phyloP scores from a whole-genome alignment of 2,888 invertebrate species.

The Marasmarcha lunaedactyla region DNA sequence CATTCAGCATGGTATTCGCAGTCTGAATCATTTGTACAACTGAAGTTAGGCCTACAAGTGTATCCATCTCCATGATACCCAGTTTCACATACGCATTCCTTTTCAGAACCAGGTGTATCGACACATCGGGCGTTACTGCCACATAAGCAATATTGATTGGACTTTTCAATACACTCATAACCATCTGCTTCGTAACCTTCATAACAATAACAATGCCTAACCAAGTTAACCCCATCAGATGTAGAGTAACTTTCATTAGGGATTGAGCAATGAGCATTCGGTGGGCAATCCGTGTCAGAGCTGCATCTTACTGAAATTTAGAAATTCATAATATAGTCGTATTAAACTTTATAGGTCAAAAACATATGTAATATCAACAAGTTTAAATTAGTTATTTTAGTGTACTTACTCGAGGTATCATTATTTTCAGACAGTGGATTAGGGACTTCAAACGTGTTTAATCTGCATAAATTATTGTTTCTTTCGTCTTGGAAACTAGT shows the following conservation, averaged over 20 bases:
- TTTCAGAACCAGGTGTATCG: conserved; percentile 74
- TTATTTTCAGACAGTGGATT: conserved; percentile 13
- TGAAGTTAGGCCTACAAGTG: conserved; percentile 76
- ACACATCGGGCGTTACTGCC: conserved; percentile 81
- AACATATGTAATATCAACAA: no score
- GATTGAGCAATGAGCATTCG: conserved; percentile 82
- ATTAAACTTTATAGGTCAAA: no score
- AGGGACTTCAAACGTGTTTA: conserved; percentile 19
- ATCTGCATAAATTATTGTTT: conserved; percentile 41
- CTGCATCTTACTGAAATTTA: conserved; percentile 76
- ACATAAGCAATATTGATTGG: conserved; percentile 66
- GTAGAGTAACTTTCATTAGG: conserved; percentile 31
- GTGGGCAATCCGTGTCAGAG: conserved; percentile 82
- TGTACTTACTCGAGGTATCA: conserved; percentile 36
- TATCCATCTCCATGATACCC: conserved; percentile 89
- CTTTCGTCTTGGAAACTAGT: conserved; percentile 33
- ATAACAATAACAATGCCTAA: conserved; percentile 78
- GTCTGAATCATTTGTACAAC: conserved; percentile 74
- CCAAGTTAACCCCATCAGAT: conserved; percentile 37
- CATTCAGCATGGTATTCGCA: conserved; percentile 82
- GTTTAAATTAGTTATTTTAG: no score
- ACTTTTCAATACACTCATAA: conserved; percentile 73
- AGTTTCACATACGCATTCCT: conserved; percentile 81
- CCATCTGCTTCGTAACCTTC: conserved; percentile 90
- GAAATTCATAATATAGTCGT: conserved; percentile 1